A percentile compares a stretch with the other conserved stretches of the same genome.
Evolutionary conservation across 2,113 vertebrate species (phyloP).

Genomic region (Picathartes gymnocephalus): DNA sequence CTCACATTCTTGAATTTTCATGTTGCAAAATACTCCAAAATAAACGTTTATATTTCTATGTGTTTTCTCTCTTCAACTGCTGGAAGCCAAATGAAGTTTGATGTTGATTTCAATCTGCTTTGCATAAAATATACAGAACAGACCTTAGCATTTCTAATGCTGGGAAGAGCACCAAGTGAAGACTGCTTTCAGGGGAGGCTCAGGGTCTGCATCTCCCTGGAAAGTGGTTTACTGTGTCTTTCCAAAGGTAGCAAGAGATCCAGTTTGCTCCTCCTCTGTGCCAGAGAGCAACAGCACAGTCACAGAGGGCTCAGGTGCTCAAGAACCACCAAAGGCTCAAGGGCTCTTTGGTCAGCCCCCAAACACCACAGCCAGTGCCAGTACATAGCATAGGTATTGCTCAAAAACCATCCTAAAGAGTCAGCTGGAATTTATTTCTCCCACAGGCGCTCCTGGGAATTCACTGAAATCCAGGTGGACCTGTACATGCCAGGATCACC

Average conservation of each 20-base stretch:
- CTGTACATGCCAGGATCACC: neutral
- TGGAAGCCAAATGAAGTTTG: neutral
- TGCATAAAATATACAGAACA: conserved; percentile 24
- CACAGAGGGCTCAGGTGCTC: neutral
- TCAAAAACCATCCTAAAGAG: neutral
- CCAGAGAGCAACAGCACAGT: neutral
- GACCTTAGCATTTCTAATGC: neutral
- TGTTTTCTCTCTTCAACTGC: neutral
- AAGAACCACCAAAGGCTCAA: neutral
- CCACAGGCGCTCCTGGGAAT: neutral
- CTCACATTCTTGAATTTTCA: neutral
- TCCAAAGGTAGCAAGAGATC: neutral
- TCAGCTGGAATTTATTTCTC: neutral
- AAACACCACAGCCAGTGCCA: neutral
- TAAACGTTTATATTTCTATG: neutral
- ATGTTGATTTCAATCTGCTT: conserved; percentile 3
- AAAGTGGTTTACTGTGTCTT: neutral
- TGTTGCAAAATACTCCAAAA: neutral
- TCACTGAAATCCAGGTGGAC: neutral
- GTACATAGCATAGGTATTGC: fast-evolving
- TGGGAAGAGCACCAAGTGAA: neutral
- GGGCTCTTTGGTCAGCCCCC: neutral
- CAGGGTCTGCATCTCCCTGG: neutral
- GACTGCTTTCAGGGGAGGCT: neutral
- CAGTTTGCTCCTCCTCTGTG: neutral